Evolutionary conservation across 2,888 invertebrate genomes (phyloP).

Genomic region (Tanytarsus gracilentus): DNA sequence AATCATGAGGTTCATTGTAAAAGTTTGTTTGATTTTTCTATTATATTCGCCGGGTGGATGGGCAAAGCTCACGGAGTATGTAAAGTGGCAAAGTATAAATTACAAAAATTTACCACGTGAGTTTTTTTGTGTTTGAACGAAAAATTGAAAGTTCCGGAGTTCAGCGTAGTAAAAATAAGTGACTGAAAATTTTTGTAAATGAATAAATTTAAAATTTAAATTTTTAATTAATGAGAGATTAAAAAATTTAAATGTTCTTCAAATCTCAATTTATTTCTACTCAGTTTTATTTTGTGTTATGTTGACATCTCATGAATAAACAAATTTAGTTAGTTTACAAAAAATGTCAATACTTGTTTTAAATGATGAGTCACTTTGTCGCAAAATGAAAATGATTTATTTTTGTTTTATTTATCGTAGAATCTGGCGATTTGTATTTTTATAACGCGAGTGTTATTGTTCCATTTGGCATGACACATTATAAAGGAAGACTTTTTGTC

Average conservation of each 20-base stretch:
- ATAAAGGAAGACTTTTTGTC: constrained; percentile 12
- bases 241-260: neutral
- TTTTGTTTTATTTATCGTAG: constrained; percentile 1
- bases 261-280: too few relatives aligned
- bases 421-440: neutral
- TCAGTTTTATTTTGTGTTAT: too few relatives aligned
- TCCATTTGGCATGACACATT: constrained; percentile 15
- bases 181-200: too few relatives aligned
- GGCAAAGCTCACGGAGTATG: constrained; percentile 6
- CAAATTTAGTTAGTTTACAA: too few relatives aligned
- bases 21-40: constrained; percentile 13
- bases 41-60: neutral
- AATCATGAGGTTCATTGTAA: constrained; percentile 8
- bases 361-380: neutral
- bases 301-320: too few relatives aligned
- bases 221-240: too few relatives aligned
- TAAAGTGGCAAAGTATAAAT: constrained; percentile 20
- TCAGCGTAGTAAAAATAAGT: too few relatives aligned
- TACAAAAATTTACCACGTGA: constrained; percentile 20
- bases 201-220: too few relatives aligned
- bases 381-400: too few relatives aligned
- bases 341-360: neutral
- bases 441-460: constrained; percentile 14
- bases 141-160: too few relatives aligned
- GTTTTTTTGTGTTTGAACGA: neutral